These are phyloP conservation scores for Acinonyx jubatus DNA, from an alignment of 2,113 vertebrate species.

Conservation along the genomic window DNA sequence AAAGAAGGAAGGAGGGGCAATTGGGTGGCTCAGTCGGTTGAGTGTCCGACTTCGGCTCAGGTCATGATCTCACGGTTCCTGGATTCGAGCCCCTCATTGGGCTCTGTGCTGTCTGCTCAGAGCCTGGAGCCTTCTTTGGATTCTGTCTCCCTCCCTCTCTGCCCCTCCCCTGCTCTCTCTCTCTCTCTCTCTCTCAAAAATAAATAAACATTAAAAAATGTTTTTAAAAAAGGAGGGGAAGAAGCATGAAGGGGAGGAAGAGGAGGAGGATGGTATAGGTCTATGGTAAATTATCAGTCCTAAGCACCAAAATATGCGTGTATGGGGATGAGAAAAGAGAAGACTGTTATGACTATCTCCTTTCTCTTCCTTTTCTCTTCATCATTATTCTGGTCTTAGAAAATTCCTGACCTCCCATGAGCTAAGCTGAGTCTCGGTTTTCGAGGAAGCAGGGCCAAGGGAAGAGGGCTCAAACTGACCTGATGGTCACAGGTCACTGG, in stretches of 20 bases:
- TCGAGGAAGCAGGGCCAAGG: neutral
- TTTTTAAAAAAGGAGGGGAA: neutral
- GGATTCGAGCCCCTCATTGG: accelerated
- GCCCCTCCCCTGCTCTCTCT: too few relatives aligned
- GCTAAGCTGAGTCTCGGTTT: neutral
- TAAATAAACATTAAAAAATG: too few relatives aligned
- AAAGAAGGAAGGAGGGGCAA: neutral
- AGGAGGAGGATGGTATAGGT: neutral
- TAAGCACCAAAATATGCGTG: neutral
- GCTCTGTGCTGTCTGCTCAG: too few relatives aligned
- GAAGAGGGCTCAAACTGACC: neutral
- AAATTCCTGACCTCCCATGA: neutral
- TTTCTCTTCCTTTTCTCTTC: neutral
- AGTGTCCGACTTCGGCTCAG: too few relatives aligned
- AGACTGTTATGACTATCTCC: neutral
- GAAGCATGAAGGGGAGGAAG: neutral
- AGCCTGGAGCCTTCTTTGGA: too few relatives aligned
- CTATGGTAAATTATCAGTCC: neutral
- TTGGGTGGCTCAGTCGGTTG: too few relatives aligned
- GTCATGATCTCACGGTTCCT: too few relatives aligned
- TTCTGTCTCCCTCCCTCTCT: too few relatives aligned
- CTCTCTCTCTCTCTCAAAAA: too few relatives aligned
- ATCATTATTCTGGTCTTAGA: neutral
- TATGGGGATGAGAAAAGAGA: neutral
- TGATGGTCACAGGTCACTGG: neutral